A percentile compares a stretch with the other conserved stretches of the same genome.
phyloP scores from a whole-genome alignment of 1,140 invertebrate species.

The Pemphigus obesinymphae region DNA sequence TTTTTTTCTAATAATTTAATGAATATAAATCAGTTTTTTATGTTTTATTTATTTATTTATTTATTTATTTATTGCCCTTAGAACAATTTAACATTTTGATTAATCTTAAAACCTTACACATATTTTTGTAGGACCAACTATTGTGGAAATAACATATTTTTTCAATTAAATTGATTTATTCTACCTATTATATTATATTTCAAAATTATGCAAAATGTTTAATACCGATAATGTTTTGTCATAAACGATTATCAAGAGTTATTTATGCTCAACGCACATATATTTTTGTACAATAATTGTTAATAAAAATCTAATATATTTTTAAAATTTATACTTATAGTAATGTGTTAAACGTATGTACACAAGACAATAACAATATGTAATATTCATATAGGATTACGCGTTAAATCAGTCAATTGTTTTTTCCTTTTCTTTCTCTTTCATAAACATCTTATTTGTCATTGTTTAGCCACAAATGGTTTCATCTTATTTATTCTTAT shows the following conservation, averaged over 20 bases:
- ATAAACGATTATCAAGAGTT: background rate
- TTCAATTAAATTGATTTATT: background rate
- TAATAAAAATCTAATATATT: background rate
- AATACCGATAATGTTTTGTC: background rate
- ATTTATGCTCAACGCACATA: conserved; percentile 25
- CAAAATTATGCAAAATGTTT: background rate
- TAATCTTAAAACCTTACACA: conserved; percentile 19
- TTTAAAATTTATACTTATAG: background rate
- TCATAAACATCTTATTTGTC: background rate
- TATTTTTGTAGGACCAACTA: background rate
- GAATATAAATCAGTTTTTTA: conserved; percentile 14
- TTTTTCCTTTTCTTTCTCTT: background rate
- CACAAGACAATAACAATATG: background rate
- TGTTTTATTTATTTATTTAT: conserved; percentile 28
- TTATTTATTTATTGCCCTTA: conserved; percentile 35
- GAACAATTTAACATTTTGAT: conserved; percentile 36
- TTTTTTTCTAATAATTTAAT: conserved; percentile 14
- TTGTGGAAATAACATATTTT: background rate
- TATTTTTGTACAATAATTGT: conserved; percentile 21
- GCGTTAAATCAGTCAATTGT: background rate
- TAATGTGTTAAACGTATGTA: background rate
- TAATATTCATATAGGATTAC: background rate
- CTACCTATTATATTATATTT: background rate
- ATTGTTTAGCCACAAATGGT: background rate
- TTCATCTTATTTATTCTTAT: conserved; percentile 40